Percentiles rank a stretch among this genome's conserved stretches.
Evolutionary conservation across 2,113 vertebrate species (phyloP).

Genomic region (Sebastes schlegelii): DNA sequence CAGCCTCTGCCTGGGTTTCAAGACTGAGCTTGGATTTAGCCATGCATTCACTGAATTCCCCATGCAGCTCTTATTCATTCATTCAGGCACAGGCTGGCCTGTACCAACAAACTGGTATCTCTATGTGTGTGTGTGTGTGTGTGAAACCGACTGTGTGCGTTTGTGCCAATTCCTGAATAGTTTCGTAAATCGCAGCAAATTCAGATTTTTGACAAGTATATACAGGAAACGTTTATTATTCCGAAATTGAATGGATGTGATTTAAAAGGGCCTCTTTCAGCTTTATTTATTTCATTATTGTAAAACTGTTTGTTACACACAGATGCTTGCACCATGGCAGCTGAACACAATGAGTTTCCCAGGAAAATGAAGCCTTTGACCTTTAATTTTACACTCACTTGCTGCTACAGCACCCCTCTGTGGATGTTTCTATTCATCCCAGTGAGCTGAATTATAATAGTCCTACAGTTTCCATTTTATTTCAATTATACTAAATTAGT

Average conservation of each 20-base stretch:
- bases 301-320: conserved; percentile 4
- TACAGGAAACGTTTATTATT: conserved; percentile 24
- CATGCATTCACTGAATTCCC: conserved; percentile 79
- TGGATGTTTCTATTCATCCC: conserved; percentile 13
- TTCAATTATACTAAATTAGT: neutral
- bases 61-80: conserved; percentile 77
- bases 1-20: conserved; percentile 67
- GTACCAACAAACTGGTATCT: conserved; percentile 67
- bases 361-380: conserved; percentile 42
- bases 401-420: neutral
- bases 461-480: conserved; percentile 25
- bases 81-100: conserved; percentile 62
- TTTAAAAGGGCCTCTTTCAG: conserved; percentile 25
- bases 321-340: conserved; percentile 14
- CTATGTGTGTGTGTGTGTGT: conserved; percentile 19
- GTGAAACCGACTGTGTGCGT: conserved; percentile 20
- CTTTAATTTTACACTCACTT: conserved; percentile 30
- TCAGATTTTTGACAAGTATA: conserved; percentile 57
- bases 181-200: conserved; percentile 64
- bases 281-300: neutral
- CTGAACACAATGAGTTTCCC: conserved; percentile 19
- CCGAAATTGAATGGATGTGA: neutral
- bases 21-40: conserved; percentile 75
- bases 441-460: neutral
- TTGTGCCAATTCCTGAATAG: conserved; percentile 41